These are phyloP conservation scores for Venusia cambrica DNA, from an alignment of 2,888 invertebrate genomes.

Conservation along the genomic window DNA sequence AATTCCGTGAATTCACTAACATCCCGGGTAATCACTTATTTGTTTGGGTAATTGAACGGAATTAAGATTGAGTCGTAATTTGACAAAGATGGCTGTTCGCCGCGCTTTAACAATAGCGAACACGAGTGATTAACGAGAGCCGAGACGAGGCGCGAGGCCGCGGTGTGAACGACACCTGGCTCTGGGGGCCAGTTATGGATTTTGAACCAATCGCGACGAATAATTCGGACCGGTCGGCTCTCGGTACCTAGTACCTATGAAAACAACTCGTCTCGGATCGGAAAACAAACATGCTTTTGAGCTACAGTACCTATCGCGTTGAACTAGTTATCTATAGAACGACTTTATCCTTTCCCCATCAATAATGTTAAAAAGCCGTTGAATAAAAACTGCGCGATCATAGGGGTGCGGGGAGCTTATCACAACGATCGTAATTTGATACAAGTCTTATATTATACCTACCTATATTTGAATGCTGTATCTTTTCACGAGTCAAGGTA, in stretches of 20 bases:
- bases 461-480: slow-evolving; percentile 12
- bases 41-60: slow-evolving; percentile 61
- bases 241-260: slow-evolving; percentile 23
- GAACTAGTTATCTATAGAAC: slow-evolving; percentile 40
- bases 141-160: slow-evolving; percentile 81
- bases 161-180: slow-evolving; percentile 82
- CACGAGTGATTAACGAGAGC: slow-evolving; percentile 80
- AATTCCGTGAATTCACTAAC: slow-evolving; percentile 56
- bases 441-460: too few species aligned
- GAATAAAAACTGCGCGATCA: slow-evolving; percentile 27
- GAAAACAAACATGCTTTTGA: slow-evolving; percentile 76
- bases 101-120: slow-evolving; percentile 78
- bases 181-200: slow-evolving; percentile 80
- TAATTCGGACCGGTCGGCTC: slow-evolving; percentile 74
- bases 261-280: slow-evolving; percentile 42
- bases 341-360: slow-evolving; percentile 17
- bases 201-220: slow-evolving; percentile 79
- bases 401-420: slow-evolving; percentile 24
- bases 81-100: slow-evolving; percentile 80
- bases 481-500: slow-evolving; percentile 13
- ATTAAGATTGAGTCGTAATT: slow-evolving; percentile 75
- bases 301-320: slow-evolving; percentile 50
- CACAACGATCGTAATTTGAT: slow-evolving; percentile 22
- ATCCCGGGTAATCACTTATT: slow-evolving; percentile 60
- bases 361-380: slow-evolving; percentile 18